phyloP scores from a whole-genome alignment of 2,113 vertebrate genomes.

The cat (Felis catus) region F.catus_Fca126_mat1.0 CM031414.1:94781001-94781500 shows the following conservation, averaged over 20 bases:
- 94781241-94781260: not conserved
- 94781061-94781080: not conserved
- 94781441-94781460: not conserved
- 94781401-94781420: not conserved
- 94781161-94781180: not conserved
- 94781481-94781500: not conserved
- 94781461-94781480: not conserved
- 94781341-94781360: not conserved
- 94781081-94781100: not conserved
- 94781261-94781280: not conserved
- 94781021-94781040: not conserved
- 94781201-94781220: not conserved
- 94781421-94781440: not conserved
- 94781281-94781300: not conserved
- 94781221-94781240: not conserved
- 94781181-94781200: not conserved
- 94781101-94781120: slow-evolving; percentile 15
- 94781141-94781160: not conserved
- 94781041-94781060: not conserved
- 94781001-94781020: not conserved
- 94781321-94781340: not conserved
- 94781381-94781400: not conserved
- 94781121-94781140: not conserved
- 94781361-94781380: not conserved
- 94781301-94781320: not conserved